Conservation (phyloP, 2,113 vertebrate species). For the Plecotus auritus region DNA sequence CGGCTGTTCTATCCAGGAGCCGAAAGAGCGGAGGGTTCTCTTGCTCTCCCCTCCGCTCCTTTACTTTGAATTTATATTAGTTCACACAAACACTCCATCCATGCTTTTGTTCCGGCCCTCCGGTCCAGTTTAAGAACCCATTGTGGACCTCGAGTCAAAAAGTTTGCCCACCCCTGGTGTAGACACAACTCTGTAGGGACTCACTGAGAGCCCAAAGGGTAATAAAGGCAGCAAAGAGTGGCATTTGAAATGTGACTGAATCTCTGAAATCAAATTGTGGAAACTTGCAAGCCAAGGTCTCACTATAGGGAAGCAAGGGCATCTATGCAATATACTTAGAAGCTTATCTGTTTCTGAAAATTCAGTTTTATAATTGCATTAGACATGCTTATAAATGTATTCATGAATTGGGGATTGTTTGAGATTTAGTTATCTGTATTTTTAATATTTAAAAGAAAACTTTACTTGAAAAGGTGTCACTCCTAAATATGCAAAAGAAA, state of each 20-base stretch:
- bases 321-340: neutral
- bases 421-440: neutral
- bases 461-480: neutral
- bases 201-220: neutral
- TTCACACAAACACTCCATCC: too few species aligned
- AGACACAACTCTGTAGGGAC: neutral
- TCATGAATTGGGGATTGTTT: neutral
- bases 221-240: neutral
- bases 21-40: too few species aligned
- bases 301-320: neutral
- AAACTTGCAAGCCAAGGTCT: neutral
- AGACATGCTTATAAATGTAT: neutral
- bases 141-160: too few species aligned
- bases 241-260: neutral
- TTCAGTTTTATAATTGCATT: neutral
- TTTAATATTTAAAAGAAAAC: conserved; percentile 4
- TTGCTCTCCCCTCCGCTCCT: too few species aligned
- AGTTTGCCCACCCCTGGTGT: too few species aligned
- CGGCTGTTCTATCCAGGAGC: too few species aligned
- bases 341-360: neutral
- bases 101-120: too few species aligned
- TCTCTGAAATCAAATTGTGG: neutral
- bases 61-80: too few species aligned
- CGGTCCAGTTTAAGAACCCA: too few species aligned
- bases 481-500: neutral